These are phyloP conservation scores for Tigriopus japonicus DNA, from an alignment of 1,140 invertebrate species.

Conservation along the genomic window DNA sequence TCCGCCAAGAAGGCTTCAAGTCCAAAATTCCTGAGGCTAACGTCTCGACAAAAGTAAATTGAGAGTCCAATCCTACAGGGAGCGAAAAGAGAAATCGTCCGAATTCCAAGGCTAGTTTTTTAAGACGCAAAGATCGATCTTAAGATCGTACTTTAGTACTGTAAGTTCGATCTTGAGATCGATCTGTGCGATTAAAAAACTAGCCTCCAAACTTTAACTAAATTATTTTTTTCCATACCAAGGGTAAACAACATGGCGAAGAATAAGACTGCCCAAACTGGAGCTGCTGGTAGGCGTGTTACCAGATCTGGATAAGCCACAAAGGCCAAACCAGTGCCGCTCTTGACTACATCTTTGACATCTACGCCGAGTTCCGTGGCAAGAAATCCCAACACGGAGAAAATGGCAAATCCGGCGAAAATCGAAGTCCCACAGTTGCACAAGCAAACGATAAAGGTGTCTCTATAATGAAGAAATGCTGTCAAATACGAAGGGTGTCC, in stretches of 20 bases:
- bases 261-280: slow-evolving; percentile 29
- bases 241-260: slow-evolving; percentile 30
- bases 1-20: slow-evolving; percentile 32
- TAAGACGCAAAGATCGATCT: too few species aligned
- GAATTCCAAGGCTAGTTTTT: too few species aligned
- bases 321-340: slow-evolving; percentile 56
- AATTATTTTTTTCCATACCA: slow-evolving; percentile 13
- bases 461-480: slow-evolving; percentile 24
- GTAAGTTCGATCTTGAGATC: too few species aligned
- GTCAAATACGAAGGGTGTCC: too few species aligned
- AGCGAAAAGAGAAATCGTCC: too few species aligned
- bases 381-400: slow-evolving; percentile 59
- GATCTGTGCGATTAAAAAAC: too few species aligned
- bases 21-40: slow-evolving; percentile 33
- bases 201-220: too few species aligned
- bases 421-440: slow-evolving; percentile 46
- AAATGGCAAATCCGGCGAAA: slow-evolving; percentile 69
- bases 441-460: slow-evolving; percentile 31
- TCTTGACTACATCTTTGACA: slow-evolving; percentile 40
- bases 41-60: slow-evolving; percentile 24
- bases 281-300: slow-evolving; percentile 35
- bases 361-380: slow-evolving; percentile 48
- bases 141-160: too few species aligned
- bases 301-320: slow-evolving; percentile 72
- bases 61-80: slow-evolving; percentile 34